Conservation (phyloP, 2,888 invertebrate genomes). For the Monopis laevigella region DNA sequence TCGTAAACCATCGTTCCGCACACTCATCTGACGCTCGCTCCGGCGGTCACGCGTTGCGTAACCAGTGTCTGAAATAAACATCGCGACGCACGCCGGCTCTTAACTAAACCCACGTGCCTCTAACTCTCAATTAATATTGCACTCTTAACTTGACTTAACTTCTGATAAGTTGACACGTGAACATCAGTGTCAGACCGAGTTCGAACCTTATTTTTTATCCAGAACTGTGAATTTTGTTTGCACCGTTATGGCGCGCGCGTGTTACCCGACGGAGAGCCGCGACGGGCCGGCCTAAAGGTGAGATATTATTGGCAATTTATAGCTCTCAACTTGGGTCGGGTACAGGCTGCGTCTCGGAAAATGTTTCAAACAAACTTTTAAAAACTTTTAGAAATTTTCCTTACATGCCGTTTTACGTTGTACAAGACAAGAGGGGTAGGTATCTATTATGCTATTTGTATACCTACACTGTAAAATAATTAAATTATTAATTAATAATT, state of each 20-base stretch:
- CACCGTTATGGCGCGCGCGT: constrained; percentile 44
- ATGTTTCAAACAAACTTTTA: constrained; percentile 50
- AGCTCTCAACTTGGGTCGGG: constrained; percentile 40
- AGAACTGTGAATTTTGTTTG: constrained; percentile 54
- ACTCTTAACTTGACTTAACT: constrained; percentile 45
- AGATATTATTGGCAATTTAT: constrained; percentile 62
- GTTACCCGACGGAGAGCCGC: constrained; percentile 57
- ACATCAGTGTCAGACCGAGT: background rate
- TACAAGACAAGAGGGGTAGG: too few relatives aligned
- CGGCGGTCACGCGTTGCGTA: constrained; percentile 67
- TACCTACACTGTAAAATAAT: too few relatives aligned
- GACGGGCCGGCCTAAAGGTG: constrained; percentile 57
- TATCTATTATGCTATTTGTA: too few relatives aligned
- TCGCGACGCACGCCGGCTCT: constrained; percentile 49
- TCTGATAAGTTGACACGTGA: constrained; percentile 63
- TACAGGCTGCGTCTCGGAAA: constrained; percentile 39
- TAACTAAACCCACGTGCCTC: constrained; percentile 59
- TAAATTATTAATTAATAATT: too few relatives aligned
- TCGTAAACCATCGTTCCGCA: constrained; percentile 66
- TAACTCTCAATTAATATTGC: constrained; percentile 49
- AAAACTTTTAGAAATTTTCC: constrained; percentile 2
- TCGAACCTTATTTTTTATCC: constrained; percentile 12
- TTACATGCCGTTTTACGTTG: too few relatives aligned
- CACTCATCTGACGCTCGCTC: constrained; percentile 66
- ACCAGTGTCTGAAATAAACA: constrained; percentile 56